Conservation (phyloP, 2,888 invertebrate genomes). For the Xanthostigma xanthostigma region DNA sequence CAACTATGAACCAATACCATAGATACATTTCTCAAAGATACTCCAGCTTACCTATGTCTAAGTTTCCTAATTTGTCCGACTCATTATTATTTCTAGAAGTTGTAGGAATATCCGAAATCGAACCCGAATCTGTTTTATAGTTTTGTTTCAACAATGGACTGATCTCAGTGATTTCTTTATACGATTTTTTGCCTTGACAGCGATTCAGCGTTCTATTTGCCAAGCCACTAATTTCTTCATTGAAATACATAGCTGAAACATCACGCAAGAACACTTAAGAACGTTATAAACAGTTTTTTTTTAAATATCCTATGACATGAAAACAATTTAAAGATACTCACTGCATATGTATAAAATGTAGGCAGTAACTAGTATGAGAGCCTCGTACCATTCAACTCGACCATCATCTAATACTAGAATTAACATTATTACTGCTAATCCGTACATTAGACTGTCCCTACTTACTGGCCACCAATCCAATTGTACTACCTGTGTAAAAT, state of each 20-base stretch:
- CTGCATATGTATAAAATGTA: conserved; percentile 57
- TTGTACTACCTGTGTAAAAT: conserved; percentile 37
- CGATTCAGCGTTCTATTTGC: conserved; percentile 33
- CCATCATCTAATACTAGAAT: conserved; percentile 55
- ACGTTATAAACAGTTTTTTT: conserved; percentile 1
- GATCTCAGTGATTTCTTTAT: conserved; percentile 38
- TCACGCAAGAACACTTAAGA: conserved; percentile 1
- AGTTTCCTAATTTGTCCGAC: too few species aligned
- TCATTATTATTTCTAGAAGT: too few species aligned
- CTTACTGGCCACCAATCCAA: conserved; percentile 67
- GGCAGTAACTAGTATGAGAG: conserved; percentile 48
- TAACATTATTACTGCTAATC: conserved; percentile 51
- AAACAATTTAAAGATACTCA: conserved; percentile 27
- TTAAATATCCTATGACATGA: conserved; percentile 8
- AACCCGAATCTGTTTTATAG: conserved; percentile 12
- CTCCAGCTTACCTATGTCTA: too few species aligned
- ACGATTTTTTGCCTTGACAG: conserved; percentile 33
- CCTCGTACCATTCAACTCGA: conserved; percentile 61
- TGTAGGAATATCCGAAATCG: too few species aligned
- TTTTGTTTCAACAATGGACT: conserved; percentile 23
- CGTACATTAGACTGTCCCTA: conserved; percentile 59
- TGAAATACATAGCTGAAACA: conserved; percentile 52
- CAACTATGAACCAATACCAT: too few species aligned
- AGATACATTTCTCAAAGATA: too few species aligned
- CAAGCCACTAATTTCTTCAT: conserved; percentile 38